Conservation (phyloP, 2,113 vertebrate species). For the Hydrochoerus hydrochaeris region DNA sequence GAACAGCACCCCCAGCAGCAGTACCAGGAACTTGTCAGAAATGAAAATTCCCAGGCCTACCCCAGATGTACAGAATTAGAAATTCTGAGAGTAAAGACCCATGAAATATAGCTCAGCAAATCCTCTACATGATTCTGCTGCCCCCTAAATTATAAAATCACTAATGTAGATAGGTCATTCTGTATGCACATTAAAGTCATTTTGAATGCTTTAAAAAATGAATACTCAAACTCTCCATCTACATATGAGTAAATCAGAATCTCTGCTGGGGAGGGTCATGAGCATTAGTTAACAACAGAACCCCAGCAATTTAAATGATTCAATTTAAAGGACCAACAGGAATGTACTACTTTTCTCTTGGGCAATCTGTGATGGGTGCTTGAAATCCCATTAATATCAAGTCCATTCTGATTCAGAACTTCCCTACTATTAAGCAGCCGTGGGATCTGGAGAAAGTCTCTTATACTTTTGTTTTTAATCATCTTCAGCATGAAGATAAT, state of each 20-base stretch:
- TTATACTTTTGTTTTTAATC: neutral
- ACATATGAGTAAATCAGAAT: neutral
- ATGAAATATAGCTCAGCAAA: neutral
- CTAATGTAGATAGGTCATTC: neutral
- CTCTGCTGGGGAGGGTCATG: neutral
- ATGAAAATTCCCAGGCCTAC: neutral
- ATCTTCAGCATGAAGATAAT: neutral
- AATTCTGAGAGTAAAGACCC: neutral
- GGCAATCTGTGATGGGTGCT: neutral
- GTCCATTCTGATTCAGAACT: neutral
- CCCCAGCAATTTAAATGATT: neutral
- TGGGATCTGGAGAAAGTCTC: neutral
- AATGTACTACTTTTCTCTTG: neutral
- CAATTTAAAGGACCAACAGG: neutral
- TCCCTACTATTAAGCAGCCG: neutral
- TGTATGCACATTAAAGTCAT: neutral
- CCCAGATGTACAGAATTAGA: neutral
- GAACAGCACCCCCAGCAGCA: neutral
- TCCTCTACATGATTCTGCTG: neutral
- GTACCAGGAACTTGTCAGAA: neutral
- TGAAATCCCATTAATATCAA: neutral
- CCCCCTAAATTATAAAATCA: neutral
- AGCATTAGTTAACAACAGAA: neutral
- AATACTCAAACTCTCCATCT: neutral
- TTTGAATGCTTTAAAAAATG: neutral